Conservation (phyloP, 2,888 invertebrate species). For the Ochropacha duplaris region DNA sequence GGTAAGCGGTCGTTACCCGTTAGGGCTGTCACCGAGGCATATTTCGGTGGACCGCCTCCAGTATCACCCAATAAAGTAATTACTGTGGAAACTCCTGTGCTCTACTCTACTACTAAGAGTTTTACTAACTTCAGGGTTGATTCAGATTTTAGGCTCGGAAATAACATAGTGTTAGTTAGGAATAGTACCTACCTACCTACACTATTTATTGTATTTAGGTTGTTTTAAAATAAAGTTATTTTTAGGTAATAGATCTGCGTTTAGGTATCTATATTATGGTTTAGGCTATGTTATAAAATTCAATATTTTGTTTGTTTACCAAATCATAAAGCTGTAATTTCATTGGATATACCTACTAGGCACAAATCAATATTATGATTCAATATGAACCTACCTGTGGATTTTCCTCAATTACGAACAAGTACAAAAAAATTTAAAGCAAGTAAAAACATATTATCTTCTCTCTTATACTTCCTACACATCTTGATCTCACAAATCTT, state of each 20-base stretch:
- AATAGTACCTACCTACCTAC: no score
- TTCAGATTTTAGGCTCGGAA: constrained; percentile 17
- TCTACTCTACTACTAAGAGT: constrained; percentile 10
- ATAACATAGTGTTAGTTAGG: constrained; percentile 8
- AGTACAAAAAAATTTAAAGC: no score
- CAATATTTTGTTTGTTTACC: no score
- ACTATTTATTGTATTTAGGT: no score
- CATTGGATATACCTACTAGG: no score
- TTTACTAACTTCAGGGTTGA: constrained; percentile 21
- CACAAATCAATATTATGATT: no score
- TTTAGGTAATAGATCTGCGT: no score
- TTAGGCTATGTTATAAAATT: no score
- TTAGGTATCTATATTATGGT: no score
- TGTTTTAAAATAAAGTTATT: no score
- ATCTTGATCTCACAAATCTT: constrained; percentile 13
- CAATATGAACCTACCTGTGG: constrained; percentile 11
- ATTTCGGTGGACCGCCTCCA: constrained; percentile 50
- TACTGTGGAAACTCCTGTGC: constrained; percentile 39
- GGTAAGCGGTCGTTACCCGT: constrained; percentile 25
- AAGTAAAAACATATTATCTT: constrained; percentile 9
- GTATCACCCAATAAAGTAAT: constrained; percentile 69
- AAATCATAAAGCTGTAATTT: no score
- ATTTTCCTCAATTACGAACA: constrained; percentile 8
- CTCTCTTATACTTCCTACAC: constrained; percentile 11
- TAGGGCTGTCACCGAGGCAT: constrained; percentile 43